phyloP scores from a whole-genome alignment of 1,140 invertebrate species.

The Apolygus lucorum region DNA sequence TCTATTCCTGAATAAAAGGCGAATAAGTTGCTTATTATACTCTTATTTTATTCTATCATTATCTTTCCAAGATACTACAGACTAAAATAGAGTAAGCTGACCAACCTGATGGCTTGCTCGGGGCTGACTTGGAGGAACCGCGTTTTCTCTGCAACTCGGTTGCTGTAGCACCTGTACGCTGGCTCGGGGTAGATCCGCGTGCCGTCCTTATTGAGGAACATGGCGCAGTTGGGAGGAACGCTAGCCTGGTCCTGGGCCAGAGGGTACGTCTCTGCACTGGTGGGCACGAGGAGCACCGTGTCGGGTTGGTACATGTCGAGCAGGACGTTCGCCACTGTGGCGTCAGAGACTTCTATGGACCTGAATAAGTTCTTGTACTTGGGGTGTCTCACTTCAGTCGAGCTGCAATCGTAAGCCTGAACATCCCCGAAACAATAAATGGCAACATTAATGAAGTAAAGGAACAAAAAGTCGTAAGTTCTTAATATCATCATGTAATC shows the following conservation, averaged over 20 bases:
- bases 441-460: too few species aligned
- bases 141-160: constrained; percentile 11
- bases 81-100: background rate
- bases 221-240: constrained; percentile 45
- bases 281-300: constrained; percentile 56
- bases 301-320: constrained; percentile 61
- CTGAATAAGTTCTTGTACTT: constrained; percentile 54
- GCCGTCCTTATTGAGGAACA: constrained; percentile 18
- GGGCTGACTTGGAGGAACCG: constrained; percentile 29
- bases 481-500: too few species aligned
- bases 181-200: constrained; percentile 25
- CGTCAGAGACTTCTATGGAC: constrained; percentile 59
- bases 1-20: too few species aligned
- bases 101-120: constrained; percentile 27
- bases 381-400: constrained; percentile 41
- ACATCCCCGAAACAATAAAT: too few species aligned
- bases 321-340: constrained; percentile 70
- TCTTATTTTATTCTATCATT: too few species aligned
- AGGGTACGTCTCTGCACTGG: constrained; percentile 49
- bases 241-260: constrained; percentile 46
- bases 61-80: too few species aligned
- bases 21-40: too few species aligned
- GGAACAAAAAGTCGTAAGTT: too few species aligned
- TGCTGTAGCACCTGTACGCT: constrained; percentile 25
- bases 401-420: constrained; percentile 54